Percentiles rank a stretch among this genome's conserved stretches.
Evolutionary conservation across 2,888 invertebrate genomes (phyloP).

Genomic region (Amphipyra berbera): DNA sequence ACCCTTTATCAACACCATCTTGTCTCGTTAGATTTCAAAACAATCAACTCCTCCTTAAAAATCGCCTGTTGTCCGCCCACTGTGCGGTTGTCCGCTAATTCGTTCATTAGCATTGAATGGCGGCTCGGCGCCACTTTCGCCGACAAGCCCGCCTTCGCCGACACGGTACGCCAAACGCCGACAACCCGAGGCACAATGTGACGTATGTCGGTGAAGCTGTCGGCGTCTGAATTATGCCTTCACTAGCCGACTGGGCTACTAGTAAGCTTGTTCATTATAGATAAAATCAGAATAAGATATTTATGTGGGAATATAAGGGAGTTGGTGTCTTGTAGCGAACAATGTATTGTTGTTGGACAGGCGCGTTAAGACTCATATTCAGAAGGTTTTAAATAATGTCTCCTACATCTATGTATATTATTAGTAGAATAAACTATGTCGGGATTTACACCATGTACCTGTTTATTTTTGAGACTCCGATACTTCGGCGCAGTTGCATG

Average conservation of each 20-base stretch:
- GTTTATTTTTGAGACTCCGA: too few species aligned
- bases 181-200: constrained; percentile 60
- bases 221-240: constrained; percentile 55
- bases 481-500: too few species aligned
- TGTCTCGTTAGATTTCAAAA: constrained; percentile 42
- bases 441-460: too few species aligned
- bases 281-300: constrained; percentile 51
- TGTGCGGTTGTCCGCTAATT: constrained; percentile 59
- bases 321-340: neutral
- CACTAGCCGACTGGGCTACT: constrained; percentile 40
- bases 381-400: too few species aligned
- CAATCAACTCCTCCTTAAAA: constrained; percentile 38
- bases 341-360: neutral
- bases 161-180: constrained; percentile 47
- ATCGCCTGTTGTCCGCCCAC: constrained; percentile 47
- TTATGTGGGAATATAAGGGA: constrained; percentile 22
- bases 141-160: constrained; percentile 54
- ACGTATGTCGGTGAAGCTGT: constrained; percentile 54
- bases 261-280: constrained; percentile 47
- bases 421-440: too few species aligned
- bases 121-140: constrained; percentile 64
- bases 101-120: constrained; percentile 73
- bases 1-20: constrained; percentile 38
- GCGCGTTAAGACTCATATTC: too few species aligned
- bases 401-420: too few species aligned